phyloP scores from a whole-genome alignment of 2,113 vertebrate species.

The Laticauda colubrina region DNA sequence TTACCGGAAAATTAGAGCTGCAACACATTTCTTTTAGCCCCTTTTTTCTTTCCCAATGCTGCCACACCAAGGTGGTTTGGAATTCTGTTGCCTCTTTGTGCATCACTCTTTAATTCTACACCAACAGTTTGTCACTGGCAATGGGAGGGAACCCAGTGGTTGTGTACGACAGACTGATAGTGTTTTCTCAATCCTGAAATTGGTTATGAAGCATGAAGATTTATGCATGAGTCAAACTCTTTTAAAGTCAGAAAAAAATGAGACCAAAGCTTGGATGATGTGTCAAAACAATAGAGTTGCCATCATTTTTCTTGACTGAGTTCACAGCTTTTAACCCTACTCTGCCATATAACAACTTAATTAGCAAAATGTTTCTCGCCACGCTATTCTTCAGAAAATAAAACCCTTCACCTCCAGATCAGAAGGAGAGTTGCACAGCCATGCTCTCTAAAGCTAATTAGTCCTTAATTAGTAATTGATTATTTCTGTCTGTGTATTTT shows the following conservation, averaged over 20 bases:
- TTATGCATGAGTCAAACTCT: background rate
- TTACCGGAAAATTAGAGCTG: constrained; percentile 30
- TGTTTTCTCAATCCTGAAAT: rapidly evolving
- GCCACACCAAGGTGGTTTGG: background rate
- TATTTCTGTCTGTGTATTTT: background rate
- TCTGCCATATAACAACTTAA: background rate
- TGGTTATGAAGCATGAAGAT: background rate
- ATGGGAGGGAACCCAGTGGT: background rate
- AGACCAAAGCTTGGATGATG: background rate
- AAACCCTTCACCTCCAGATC: background rate
- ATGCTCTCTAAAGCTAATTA: background rate
- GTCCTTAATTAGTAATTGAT: background rate
- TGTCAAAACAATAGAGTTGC: background rate
- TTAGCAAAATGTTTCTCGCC: background rate
- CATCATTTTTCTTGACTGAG: background rate
- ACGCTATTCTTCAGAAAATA: background rate
- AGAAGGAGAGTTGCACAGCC: background rate
- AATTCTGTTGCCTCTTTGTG: background rate
- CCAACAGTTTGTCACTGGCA: background rate
- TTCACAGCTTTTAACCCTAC: background rate
- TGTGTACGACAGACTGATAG: background rate
- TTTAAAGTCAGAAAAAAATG: background rate
- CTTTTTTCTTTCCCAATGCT: background rate
- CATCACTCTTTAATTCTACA: background rate
- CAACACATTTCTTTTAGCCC: background rate